phyloP scores from a whole-genome alignment of 2,888 invertebrate genomes.

The Archaeoteleia sp. region DNA sequence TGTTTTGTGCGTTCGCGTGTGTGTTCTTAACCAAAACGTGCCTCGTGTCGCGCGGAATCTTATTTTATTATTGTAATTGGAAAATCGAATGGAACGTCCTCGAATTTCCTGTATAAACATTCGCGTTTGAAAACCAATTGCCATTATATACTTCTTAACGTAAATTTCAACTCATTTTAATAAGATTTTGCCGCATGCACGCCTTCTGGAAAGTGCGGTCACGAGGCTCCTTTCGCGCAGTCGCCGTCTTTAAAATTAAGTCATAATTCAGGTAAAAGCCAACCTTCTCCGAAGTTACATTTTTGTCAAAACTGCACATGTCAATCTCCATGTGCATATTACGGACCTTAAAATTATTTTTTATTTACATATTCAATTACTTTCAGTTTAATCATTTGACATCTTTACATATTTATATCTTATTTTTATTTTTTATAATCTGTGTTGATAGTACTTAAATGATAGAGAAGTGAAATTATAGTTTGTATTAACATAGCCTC shows the following conservation, averaged over 20 bases:
- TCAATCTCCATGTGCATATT: no score
- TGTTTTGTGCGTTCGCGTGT: no score
- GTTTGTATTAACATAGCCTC: no score
- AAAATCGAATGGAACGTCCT: background rate
- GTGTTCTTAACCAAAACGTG: conserved; percentile 25
- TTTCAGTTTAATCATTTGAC: no score
- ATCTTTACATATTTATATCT: no score
- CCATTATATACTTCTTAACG: background rate
- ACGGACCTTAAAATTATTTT: no score
- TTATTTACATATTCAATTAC: no score
- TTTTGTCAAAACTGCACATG: no score
- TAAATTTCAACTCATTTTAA: background rate
- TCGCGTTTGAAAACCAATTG: background rate
- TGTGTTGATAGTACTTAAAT: no score
- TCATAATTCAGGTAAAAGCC: background rate
- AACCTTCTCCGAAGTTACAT: background rate
- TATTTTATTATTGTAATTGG: background rate
- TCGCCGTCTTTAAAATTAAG: background rate
- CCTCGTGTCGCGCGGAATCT: conserved; percentile 5
- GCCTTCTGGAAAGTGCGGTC: conserved; percentile 48
- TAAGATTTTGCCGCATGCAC: conserved; percentile 8
- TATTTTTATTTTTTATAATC: no score
- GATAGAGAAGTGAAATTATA: no score
- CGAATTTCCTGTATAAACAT: background rate
- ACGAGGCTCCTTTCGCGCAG: conserved; percentile 3